Percentiles rank a stretch among this genome's conserved stretches.
phyloP scores from a whole-genome alignment of 2,113 vertebrate genomes.

The Hypomesus transpacificus region DNA sequence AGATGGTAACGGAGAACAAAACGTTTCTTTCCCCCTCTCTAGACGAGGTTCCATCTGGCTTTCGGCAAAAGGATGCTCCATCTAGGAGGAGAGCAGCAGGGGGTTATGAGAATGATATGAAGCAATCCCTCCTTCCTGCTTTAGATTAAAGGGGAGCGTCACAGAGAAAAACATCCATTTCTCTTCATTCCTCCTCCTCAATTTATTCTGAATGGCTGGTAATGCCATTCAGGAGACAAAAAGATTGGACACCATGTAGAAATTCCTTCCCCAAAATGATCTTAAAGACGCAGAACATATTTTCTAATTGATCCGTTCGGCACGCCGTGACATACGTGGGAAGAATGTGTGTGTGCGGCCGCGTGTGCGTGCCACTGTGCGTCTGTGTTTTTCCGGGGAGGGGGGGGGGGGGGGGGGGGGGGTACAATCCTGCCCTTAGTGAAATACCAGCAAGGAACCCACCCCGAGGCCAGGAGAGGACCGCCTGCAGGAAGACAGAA shows the following conservation, averaged over 20 bases:
- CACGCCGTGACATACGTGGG: not conserved
- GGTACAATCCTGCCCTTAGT: conserved; percentile 45
- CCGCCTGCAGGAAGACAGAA: conserved; percentile 24
- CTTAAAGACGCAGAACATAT: not conserved
- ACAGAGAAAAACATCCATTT: not conserved
- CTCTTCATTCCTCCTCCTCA: not conserved
- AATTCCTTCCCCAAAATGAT: not conserved
- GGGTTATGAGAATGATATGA: conserved; percentile 32
- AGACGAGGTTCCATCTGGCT: conserved; percentile 52
- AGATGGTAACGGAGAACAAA: conserved; percentile 34
- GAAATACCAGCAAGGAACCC: conserved; percentile 62
- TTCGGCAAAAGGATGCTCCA: conserved; percentile 42
- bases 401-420: conserved; percentile 27
- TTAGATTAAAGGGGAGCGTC: not conserved
- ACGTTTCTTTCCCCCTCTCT: conserved; percentile 40
- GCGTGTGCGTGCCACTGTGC: conserved; percentile 7
- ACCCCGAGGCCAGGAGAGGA: conserved; percentile 48
- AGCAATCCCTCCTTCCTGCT: conserved; percentile 35
- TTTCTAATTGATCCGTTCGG: not conserved
- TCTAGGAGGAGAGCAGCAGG: conserved; percentile 48
- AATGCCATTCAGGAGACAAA: not conserved
- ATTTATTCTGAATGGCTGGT: not conserved
- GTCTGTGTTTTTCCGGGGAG: conserved; percentile 26
- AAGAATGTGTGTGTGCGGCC: not conserved
- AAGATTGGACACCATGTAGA: not conserved